Base-by-base conservation (phyloP, 1,140 invertebrate genomes). In the Mamestra configurata region DNA sequence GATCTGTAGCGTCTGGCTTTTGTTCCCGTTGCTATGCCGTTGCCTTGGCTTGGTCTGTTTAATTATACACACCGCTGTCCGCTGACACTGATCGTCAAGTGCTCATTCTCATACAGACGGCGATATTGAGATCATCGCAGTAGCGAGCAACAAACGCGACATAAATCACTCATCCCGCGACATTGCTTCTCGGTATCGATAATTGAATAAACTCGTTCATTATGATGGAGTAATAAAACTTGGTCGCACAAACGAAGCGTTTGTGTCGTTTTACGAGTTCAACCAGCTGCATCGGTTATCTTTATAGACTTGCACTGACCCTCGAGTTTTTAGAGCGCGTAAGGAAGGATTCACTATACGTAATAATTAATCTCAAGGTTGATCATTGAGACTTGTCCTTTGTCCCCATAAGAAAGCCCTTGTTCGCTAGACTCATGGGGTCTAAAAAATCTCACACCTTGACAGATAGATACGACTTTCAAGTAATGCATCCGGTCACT, bases 171-270 rank as follows among this genome's bases (percentile, higher is more conserved):
- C 89, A 88, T 89, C 86, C 77, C 77, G 82, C 86, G 90, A 90
- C 89, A 91, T 91, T 89, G 84, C 79, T 93, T 91, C 90, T 91
- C 57, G 83, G 90, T 92, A 94, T 88, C 86, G 90, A 93, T 93
- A 93, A 93, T 94, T 93, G 90, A 93, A 94, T 94, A 93, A 94
- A 93, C 89, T 92, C 91, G 88, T 93, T 93, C 93, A 94, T 94
- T 92, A 90, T 90, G 88, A 90, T 86, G 81, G 77, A 89, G 88
- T 86, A 88, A 92, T 94, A 93, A 94, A 94, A 90, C 86, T 81
- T 81, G 84, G 83, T 80, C 82, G 85, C 81, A 94, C 90, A 94
- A 92, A 80, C 87, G 84, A 73, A 53, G 57, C 87, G 93, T 89
- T 93, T 94, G 92, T 94, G 83, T 85, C 79, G 79, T 90, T 94